Percentiles rank a stretch among this genome's conserved stretches.
Conservation (phyloP, 2,888 invertebrate genomes). For the Tromatobia lineatoria region DNA sequence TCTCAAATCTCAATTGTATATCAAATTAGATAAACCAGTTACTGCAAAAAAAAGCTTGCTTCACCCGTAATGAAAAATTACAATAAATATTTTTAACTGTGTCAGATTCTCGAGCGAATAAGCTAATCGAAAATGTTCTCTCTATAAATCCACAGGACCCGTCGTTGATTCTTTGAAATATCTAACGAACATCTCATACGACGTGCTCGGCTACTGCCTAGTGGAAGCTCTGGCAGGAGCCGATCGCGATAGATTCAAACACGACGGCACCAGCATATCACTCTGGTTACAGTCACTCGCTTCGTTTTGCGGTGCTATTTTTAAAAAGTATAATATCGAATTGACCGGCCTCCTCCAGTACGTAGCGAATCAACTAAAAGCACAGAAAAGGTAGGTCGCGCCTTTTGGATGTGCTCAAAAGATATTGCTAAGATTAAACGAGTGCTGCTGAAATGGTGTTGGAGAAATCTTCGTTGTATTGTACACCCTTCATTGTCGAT, state of each 20-base stretch:
- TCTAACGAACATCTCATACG: conserved; percentile 97
- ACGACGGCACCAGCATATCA: conserved; percentile 96
- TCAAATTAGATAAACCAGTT: no score
- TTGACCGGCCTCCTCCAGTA: conserved; percentile 98
- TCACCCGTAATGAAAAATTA: no score
- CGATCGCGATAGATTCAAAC: conserved; percentile 92
- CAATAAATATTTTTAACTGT: not conserved
- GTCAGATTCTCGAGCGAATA: not conserved
- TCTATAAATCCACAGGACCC: conserved; percentile 86
- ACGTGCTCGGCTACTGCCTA: conserved; percentile 97
- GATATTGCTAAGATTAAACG: conserved; percentile 24
- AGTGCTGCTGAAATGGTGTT: conserved; percentile 15
- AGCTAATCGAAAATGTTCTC: not conserved
- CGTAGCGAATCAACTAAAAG: conserved; percentile 98
- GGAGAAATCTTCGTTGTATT: conserved; percentile 35
- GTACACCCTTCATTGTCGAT: conserved; percentile 39
- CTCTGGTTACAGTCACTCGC: conserved; percentile 98
- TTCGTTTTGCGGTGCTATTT: conserved; percentile 97
- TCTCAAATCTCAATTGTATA: no score
- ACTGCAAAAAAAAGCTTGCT: no score
- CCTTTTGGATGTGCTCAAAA: conserved; percentile 58
- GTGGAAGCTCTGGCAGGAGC: conserved; percentile 96
- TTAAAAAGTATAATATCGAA: conserved; percentile 99
- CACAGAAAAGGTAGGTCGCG: conserved; percentile 93
- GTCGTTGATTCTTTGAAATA: conserved; percentile 99